Evolutionary conservation across 35 echinoderm and acorn worm species (phyloP).

Genomic region (Heliocidaris tuberculata): DNA sequence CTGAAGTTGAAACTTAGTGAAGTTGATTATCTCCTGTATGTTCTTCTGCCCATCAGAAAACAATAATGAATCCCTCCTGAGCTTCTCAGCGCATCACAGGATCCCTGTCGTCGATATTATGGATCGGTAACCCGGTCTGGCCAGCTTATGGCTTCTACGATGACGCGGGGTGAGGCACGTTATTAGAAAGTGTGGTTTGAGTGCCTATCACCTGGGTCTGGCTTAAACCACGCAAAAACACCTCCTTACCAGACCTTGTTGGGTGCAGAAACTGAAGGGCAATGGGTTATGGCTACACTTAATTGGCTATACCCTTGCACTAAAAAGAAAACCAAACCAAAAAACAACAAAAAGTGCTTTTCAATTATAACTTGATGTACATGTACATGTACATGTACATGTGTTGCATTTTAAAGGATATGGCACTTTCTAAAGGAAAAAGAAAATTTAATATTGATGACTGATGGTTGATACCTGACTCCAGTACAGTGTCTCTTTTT

Average conservation of each 20-base stretch:
- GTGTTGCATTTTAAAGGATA: no score
- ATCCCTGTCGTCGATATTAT: slow-evolving; percentile 2
- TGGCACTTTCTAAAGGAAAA: no score
- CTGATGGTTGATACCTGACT: no score
- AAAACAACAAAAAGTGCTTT: no score
- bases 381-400: no score
- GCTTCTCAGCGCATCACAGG: not conserved
- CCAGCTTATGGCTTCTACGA: not conserved
- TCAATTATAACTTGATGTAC: no score
- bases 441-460: no score
- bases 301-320: no score
- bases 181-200: not conserved
- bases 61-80: slow-evolving; percentile 2
- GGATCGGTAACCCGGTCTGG: slow-evolving; percentile 6
- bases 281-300: not conserved
- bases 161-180: not conserved
- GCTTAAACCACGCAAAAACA: not conserved
- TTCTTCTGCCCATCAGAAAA: not conserved
- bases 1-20: not conserved
- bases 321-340: no score
- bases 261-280: not conserved
- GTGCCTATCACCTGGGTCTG: not conserved
- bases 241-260: not conserved
- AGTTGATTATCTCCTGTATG: not conserved
- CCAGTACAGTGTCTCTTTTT: no score